phyloP scores from a whole-genome alignment of 2,113 vertebrate species.

The Puntigrus tetrazona region DNA sequence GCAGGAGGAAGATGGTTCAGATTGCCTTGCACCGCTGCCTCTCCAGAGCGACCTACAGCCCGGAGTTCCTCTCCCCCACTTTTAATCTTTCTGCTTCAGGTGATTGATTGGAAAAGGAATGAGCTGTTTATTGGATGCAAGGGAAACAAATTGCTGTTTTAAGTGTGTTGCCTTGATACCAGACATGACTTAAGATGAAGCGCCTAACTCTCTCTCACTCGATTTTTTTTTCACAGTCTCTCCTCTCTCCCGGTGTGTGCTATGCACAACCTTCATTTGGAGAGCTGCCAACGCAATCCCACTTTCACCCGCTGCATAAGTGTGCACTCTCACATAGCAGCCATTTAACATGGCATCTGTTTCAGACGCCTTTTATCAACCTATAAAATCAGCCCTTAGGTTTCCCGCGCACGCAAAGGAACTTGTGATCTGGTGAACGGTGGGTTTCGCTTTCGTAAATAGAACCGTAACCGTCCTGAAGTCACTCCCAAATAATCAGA shows the following conservation, averaged over 20 bases:
- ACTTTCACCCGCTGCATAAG: conserved; percentile 62
- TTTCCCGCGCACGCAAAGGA: conserved; percentile 43
- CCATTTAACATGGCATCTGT: conserved; percentile 62
- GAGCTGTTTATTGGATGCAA: conserved; percentile 84
- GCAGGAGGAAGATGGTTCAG: conserved; percentile 41
- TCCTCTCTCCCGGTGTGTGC: conserved; percentile 67
- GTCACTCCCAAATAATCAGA: conserved; percentile 28
- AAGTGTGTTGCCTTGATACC: conserved; percentile 72
- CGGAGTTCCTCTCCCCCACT: conserved; percentile 60
- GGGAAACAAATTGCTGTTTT: conserved; percentile 81
- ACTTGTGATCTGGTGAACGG: conserved; percentile 35
- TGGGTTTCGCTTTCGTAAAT: conserved; percentile 14
- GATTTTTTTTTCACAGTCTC: conserved; percentile 46
- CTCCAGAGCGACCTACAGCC: conserved; percentile 50
- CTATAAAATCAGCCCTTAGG: conserved; percentile 57
- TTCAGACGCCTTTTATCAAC: conserved; percentile 58
- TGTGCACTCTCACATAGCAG: conserved; percentile 55
- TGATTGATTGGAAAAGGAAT: conserved; percentile 81
- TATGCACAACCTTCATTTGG: conserved; percentile 72
- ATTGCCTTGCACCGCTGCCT: conserved; percentile 53
- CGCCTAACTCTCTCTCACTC: conserved; percentile 65
- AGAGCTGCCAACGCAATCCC: conserved; percentile 72
- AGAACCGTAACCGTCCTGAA: conserved; percentile 28
- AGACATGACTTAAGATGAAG: conserved; percentile 77
- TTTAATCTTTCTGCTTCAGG: conserved; percentile 77